Evolutionary conservation across 2,888 invertebrate genomes (phyloP).

Genomic region (Drosophila infuscata): DNA sequence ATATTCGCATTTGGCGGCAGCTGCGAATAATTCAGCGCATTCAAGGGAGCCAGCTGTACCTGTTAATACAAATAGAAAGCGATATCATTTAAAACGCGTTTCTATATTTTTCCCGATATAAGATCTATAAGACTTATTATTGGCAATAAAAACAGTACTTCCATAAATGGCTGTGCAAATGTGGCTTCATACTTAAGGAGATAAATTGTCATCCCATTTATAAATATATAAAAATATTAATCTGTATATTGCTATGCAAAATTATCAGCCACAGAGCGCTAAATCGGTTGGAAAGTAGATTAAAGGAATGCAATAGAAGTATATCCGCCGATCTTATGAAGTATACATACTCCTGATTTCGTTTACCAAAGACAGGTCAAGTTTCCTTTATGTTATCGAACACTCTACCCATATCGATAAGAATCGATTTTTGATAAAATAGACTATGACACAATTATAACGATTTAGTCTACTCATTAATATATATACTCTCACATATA

Average conservation of each 20-base stretch:
- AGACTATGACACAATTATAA: background rate
- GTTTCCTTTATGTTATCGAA: background rate
- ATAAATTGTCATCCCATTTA: too few relatives aligned
- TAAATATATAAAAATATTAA: too few relatives aligned
- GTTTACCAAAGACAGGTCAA: background rate
- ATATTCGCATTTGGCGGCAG: conserved; percentile 83
- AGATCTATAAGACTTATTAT: background rate
- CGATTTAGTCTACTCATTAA: background rate
- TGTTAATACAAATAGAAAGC: conserved; percentile 84
- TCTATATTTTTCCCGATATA: background rate
- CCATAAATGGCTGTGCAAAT: background rate
- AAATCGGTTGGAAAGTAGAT: too few relatives aligned
- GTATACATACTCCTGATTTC: background rate
- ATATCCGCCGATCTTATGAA: background rate
- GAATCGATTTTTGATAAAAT: background rate
- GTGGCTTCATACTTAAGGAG: background rate
- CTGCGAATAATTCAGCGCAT: conserved; percentile 83
- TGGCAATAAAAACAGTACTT: background rate
- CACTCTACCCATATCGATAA: background rate
- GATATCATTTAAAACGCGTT: background rate
- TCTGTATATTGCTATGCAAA: too few relatives aligned
- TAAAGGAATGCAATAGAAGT: background rate
- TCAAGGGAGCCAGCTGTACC: conserved; percentile 91
- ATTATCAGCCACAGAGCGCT: too few relatives aligned
- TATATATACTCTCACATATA: background rate